phyloP scores from a whole-genome alignment of 2,797 vertebrate species.

The Fistularia commersonii region DNA sequence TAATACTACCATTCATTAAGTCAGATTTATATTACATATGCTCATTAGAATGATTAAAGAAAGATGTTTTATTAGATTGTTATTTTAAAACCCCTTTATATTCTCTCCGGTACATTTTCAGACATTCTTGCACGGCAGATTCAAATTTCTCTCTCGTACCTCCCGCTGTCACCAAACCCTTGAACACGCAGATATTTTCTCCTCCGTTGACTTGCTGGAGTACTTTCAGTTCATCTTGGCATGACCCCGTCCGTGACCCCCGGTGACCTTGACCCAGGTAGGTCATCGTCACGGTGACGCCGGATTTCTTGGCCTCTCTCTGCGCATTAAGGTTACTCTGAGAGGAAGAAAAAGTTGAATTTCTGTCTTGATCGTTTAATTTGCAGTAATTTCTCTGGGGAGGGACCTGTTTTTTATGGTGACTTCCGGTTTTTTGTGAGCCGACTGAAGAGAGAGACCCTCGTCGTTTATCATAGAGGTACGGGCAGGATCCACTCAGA shows the following conservation, averaged over 20 bases:
- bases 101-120: too few species aligned
- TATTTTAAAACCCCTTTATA: too few species aligned
- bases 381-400: not conserved
- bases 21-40: not conserved
- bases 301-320: conserved; percentile 71
- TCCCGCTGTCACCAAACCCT: conserved; percentile 70
- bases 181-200: conserved; percentile 80
- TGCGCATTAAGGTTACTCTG: conserved; percentile 61
- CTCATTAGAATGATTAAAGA: too few species aligned
- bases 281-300: conserved; percentile 75
- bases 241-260: conserved; percentile 23
- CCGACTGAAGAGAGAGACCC: conserved; percentile 67
- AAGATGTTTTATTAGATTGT: too few species aligned
- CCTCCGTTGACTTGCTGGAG: conserved; percentile 81
- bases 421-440: conserved; percentile 53
- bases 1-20: not conserved
- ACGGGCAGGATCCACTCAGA: conserved; percentile 73
- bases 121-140: too few species aligned
- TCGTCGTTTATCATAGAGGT: conserved; percentile 61
- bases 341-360: not conserved
- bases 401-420: conserved; percentile 53
- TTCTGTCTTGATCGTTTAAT: not conserved
- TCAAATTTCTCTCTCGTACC: conserved; percentile 53
- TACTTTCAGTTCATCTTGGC: conserved; percentile 76
- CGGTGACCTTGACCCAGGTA: conserved; percentile 70